Evolutionary conservation across 2,888 invertebrate genomes (phyloP).

Genomic region (Eumacrocentrus americanus): DNA sequence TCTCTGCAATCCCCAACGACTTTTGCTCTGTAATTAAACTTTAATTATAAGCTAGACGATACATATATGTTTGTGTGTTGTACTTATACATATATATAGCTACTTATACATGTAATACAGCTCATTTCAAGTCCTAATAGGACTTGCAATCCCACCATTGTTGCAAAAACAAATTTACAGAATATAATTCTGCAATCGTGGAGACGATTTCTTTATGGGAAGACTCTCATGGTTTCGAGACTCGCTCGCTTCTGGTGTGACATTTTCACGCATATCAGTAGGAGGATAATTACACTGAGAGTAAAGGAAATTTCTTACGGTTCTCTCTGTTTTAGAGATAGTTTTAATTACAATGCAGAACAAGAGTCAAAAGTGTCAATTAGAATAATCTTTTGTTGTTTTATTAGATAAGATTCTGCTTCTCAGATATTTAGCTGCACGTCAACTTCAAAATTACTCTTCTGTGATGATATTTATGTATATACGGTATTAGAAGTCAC

Average conservation of each 20-base stretch:
- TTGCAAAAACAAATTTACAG: neutral
- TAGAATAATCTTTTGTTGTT: neutral
- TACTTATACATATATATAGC: neutral
- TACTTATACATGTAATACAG: neutral
- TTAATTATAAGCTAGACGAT: neutral
- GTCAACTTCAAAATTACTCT: too few relatives aligned
- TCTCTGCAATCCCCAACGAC: neutral
- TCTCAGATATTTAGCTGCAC: neutral
- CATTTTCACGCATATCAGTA: neutral
- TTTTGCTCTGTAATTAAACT: neutral
- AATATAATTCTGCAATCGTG: neutral
- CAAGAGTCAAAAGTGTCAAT: neutral
- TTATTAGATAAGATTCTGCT: neutral
- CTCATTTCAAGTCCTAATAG: neutral
- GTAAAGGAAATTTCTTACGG: neutral
- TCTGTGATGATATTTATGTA: too few relatives aligned
- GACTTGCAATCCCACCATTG: constrained; percentile 1
- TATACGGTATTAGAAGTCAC: too few relatives aligned
- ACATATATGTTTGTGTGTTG: neutral
- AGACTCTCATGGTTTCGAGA: neutral
- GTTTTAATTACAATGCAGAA: neutral
- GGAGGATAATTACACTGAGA: neutral
- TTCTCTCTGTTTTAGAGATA: neutral
- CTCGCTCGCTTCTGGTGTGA: neutral
- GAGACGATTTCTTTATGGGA: neutral